phyloP scores from a whole-genome alignment of 2,888 invertebrate genomes.

The Coremacera marginata region DNA sequence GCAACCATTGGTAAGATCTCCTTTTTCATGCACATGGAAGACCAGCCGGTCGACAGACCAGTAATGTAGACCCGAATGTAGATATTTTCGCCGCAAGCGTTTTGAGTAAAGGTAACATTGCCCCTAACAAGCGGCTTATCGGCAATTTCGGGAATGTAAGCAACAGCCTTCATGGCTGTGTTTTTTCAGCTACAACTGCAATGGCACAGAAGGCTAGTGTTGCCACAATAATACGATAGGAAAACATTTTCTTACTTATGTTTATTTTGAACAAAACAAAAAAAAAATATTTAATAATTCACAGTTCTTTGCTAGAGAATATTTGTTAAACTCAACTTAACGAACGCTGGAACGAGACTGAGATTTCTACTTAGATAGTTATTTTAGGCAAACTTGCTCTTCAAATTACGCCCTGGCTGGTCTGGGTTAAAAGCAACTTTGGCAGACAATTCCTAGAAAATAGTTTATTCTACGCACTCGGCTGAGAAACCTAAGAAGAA shows the following conservation, averaged over 20 bases:
- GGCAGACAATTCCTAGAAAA: no score
- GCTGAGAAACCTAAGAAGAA: no score
- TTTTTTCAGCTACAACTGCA: conserved; percentile 58
- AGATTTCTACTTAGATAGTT: no score
- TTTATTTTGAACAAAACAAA: background rate
- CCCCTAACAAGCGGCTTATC: conserved; percentile 65
- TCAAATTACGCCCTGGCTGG: no score
- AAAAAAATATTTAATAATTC: no score
- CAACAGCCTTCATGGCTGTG: conserved; percentile 63
- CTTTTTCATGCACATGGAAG: conserved; percentile 85
- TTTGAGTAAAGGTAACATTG: conserved; percentile 73
- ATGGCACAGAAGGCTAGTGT: conserved; percentile 56
- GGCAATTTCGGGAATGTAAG: conserved; percentile 55
- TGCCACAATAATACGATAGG: conserved; percentile 49
- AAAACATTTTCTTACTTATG: conserved; percentile 50
- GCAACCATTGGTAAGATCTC: conserved; percentile 78
- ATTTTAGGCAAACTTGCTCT: no score
- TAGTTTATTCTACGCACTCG: no score
- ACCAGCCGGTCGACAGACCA: conserved; percentile 76
- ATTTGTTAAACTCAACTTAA: no score
- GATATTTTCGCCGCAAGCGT: conserved; percentile 72
- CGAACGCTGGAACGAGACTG: no score
- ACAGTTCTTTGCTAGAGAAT: no score
- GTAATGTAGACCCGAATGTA: conserved; percentile 73
- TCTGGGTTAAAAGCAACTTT: no score